Evolutionary conservation across 2,888 invertebrate genomes (phyloP), one percentile per base, ranked within the genome.

Genomic region (Caenorhabditis sp.): DNA sequence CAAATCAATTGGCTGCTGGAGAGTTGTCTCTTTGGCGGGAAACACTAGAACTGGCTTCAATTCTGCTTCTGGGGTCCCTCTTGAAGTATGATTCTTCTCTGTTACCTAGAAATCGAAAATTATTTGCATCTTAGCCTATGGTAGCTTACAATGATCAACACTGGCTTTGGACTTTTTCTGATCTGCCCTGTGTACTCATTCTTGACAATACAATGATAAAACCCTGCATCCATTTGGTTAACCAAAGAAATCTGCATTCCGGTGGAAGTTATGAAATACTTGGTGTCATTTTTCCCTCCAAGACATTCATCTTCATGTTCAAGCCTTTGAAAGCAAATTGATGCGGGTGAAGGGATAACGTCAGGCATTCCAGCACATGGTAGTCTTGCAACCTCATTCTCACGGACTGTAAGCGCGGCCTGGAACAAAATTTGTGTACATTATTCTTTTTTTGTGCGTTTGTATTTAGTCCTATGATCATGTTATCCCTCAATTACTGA

Each of bases 311-410:
- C 87, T 22, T 85, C 86, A 50, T 81, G 64, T 44, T 85, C 89
- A 37, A 88, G 68, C 24, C 87, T 82, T 69, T 88, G 89, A 58
- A 90, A 89, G 79, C 89, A 90, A 20, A 90, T 82, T 18, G 85
- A 81, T 15, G 90, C 86, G 0, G 90, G 90, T 8, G 89, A 86
- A 5, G 90, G 90, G 8, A 90, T 81, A 8, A 90, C 88, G 81
- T 90, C 90, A 5, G 88, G 89, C 72, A 88, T 70, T 56, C 90
- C 90, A n/a, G 85, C 85, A 61, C 90, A 90, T 8, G 90, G 90
- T 3, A 90, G 62, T 20, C 90, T 81, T 22, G 89, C 89, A 13
- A 90, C 88, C 64, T 89, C 86, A 22, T 88, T 89, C 64, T 87
- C 85, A 1, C 85, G 70, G 8, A 86, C 89, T 3, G 82, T 80